Base-by-base conservation (phyloP, 1,140 invertebrate species). In the Drosophila lowei region DNA sequence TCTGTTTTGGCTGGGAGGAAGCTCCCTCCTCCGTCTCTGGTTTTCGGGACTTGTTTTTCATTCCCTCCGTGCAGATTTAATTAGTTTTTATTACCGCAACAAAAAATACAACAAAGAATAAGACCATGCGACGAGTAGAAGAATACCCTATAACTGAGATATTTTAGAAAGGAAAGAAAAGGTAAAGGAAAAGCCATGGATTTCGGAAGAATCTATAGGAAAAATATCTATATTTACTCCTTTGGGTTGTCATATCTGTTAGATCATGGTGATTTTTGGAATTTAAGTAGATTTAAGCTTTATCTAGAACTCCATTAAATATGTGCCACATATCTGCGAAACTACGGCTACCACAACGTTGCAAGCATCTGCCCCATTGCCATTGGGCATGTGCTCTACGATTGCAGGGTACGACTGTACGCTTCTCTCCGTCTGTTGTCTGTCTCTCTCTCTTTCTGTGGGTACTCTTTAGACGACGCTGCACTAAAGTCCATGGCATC, bases 21-120 rank as follows among this genome's bases (percentile, higher is more conserved):
- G 18, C 9, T 15, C 25, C 11, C 18, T 75, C 16, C 16, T 23
- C 34, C 18, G 23, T 28, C 38, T 28, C 11, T 54, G 44, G 42
- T 66, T 48, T 66, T 77, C 57, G 53, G 7, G 28, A 28, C 66
- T 62, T 72, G 59, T 55, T 79, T 65, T 72, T 76, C 18, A 18
- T 48, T 55, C 56, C 11, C 34, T 13, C 11, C 65, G 68, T 77
- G 56, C 73, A 86, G 81, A 85, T 85, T 85, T 85, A 85, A 85
- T 85, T 85, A 85, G 80, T 80, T 85, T 85, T 85, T 85, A 85
- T 85, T 85, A 70, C 81, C 66, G 71, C 70, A 79, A 73, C 70
- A 68, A 61, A 64, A 57, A 48, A 44, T 23, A 9, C 38, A 59
- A 47, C 30, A 53, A 43, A 58, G 72, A 70, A 63, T 41, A 3